Evolutionary conservation across 2,797 vertebrate genomes (phyloP), one percentile per base, ranked within the genome.

Genomic region (Fistularia tabacaria): DNA sequence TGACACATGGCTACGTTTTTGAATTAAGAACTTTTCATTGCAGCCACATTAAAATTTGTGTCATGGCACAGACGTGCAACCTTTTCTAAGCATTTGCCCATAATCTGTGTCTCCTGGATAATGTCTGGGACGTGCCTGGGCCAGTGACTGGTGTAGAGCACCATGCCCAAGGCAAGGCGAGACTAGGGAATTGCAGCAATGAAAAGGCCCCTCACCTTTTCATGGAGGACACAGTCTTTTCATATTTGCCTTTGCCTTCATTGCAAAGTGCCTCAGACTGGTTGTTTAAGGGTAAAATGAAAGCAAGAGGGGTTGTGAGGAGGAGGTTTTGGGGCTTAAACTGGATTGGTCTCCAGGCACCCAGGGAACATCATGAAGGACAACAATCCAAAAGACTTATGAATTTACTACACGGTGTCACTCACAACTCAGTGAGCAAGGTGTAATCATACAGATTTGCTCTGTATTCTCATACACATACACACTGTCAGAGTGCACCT

Each of bases 191-290:
- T 77, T 79, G 62, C 59, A 62, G 39, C 64, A 61, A 57, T 74
- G 56, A 79, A 76, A 81, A 69, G 69, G 43, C 57, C 55, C 48
- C 11, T 40, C 7, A 40, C 15, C 49, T 64, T 46, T 72, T 72
- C 64, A 71, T 15, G 38, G 76, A 82, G 67, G 66, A 80, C 78
- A 44, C 44, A 7, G 51, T 64, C 74, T 70, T 82, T 84, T 88
- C 64, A 84, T 74, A 81, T 85, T 70, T 85, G 71, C 80, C 68
- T 79, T 84, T 79, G 67, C 66, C 63, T 74, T 47, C 51, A 77
- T 78, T 87, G 85, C 79, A 82, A 83, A 86, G 83, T 59, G 56
- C 53, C 57, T 70, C 56, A 68, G 71, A 75, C 66, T 59, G 65
- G 47, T 46, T 71, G 57, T 73, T 80, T 68, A 64, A 45, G 48